A percentile compares a stretch with the other conserved stretches of the same genome.
Conservation (phyloP, 2,888 invertebrate genomes). For the Drosophila pegasa region DNA sequence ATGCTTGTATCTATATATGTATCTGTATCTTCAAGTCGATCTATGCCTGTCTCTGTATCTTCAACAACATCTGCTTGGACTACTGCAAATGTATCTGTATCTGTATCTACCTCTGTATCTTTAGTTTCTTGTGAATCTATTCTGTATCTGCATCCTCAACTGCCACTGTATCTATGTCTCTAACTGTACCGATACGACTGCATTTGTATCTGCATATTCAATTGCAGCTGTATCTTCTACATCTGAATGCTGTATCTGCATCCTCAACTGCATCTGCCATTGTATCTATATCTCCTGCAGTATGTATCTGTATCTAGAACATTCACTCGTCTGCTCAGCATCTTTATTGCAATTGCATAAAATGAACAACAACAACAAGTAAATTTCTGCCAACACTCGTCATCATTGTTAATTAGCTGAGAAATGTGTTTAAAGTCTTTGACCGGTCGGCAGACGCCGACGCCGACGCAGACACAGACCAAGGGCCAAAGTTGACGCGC, state of each 20-base stretch:
- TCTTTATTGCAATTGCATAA: slow-evolving; percentile 45
- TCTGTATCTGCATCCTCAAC: slow-evolving; percentile 10
- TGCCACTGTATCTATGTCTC: not conserved
- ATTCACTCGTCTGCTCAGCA: slow-evolving; percentile 19
- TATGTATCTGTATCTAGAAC: slow-evolving; percentile 10
- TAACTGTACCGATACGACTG: not conserved
- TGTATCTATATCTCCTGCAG: not conserved
- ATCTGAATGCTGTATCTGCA: not conserved
- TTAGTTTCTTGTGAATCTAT: not conserved
- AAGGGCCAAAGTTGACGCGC: slow-evolving; percentile 54
- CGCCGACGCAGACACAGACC: slow-evolving; percentile 3
- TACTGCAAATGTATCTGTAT: not conserved
- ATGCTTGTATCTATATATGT: slow-evolving; percentile 1
- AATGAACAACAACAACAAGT: not conserved
- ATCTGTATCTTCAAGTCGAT: slow-evolving; percentile 5
- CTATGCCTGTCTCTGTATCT: slow-evolving; percentile 10
- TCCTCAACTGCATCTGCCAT: not conserved
- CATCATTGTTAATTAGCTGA: slow-evolving; percentile 68
- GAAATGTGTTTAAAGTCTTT: slow-evolving; percentile 50
- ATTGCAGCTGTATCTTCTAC: not conserved
- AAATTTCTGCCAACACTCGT: slow-evolving; percentile 39
- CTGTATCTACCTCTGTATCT: not conserved
- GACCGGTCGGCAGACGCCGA: slow-evolving; percentile 20
- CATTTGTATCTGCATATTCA: slow-evolving; percentile 13
- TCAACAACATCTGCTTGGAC: not conserved